Percentiles rank a stretch among this genome's conserved stretches.
phyloP scores from a whole-genome alignment of 2,797 vertebrate species.

The Pteropus rufus region DNA sequence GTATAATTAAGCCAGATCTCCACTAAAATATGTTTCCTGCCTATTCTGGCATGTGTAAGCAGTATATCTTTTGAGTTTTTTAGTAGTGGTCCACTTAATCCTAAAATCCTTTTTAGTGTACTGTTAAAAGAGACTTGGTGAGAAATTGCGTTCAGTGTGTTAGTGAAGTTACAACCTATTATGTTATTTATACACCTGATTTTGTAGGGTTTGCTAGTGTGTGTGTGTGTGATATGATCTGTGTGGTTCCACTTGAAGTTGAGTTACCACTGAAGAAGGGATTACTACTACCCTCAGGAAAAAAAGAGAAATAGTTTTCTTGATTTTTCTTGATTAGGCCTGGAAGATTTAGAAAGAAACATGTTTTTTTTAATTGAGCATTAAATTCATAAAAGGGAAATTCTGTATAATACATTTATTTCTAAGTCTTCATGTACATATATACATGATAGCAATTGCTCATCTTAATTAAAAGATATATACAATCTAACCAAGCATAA shows the following conservation, averaged over 20 bases:
- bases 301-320: neutral
- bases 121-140: neutral
- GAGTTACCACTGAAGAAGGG: constrained; percentile 2
- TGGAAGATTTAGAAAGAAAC: neutral
- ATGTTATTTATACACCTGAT: neutral
- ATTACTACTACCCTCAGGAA: constrained; percentile 2
- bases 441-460: neutral
- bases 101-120: constrained; percentile 28
- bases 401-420: constrained; percentile 28
- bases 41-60: neutral
- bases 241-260: neutral
- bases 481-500: neutral
- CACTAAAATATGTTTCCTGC: neutral
- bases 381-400: constrained; percentile 8
- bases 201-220: neutral
- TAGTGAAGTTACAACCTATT: neutral
- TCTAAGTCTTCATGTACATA: neutral
- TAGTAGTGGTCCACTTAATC: neutral
- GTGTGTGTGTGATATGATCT: neutral
- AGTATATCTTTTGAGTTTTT: constrained; percentile 24
- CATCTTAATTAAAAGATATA: constrained; percentile 3
- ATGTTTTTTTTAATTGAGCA: constrained; percentile 34
- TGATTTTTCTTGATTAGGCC: neutral
- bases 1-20: constrained; percentile 2
- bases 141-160: neutral